phyloP scores from a whole-genome alignment of 1,140 invertebrate species.

The Araneus ventricosus region DNA sequence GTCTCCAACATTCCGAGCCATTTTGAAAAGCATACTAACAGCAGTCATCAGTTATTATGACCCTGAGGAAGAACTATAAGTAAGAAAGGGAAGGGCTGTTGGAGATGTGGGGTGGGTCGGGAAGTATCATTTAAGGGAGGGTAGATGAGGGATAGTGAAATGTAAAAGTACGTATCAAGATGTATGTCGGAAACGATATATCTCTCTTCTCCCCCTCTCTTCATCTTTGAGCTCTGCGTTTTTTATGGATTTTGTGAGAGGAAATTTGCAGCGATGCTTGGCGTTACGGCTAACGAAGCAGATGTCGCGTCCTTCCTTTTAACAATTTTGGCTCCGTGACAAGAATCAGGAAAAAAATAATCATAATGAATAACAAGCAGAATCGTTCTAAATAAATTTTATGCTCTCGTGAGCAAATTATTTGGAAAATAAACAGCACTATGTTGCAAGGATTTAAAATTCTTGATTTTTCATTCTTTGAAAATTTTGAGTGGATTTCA shows the following conservation, averaged over 20 bases:
- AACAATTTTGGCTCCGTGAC: constrained; percentile 42
- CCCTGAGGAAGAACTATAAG: constrained; percentile 22
- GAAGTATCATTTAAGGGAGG: constrained; percentile 47
- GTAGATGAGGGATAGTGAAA: constrained; percentile 15
- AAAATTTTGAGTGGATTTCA: too few relatives aligned
- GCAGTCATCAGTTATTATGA: constrained; percentile 47
- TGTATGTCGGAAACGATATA: constrained; percentile 47
- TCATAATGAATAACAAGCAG: neutral
- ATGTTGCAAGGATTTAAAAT: too few relatives aligned
- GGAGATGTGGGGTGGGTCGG: neutral
- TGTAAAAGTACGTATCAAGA: constrained; percentile 31
- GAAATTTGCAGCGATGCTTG: constrained; percentile 50
- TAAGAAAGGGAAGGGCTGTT: constrained; percentile 9
- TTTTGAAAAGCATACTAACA: constrained; percentile 55
- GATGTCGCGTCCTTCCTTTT: constrained; percentile 47
- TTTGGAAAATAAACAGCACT: too few relatives aligned
- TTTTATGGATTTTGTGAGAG: constrained; percentile 49
- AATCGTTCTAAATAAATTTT: neutral
- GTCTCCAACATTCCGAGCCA: neutral
- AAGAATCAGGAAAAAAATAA: neutral
- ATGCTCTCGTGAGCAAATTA: neutral
- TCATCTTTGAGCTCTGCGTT: neutral
- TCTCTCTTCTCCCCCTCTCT: neutral
- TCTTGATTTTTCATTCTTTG: too few relatives aligned
- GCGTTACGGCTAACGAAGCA: constrained; percentile 37